phyloP scores from a whole-genome alignment of 2,797 vertebrate species.

The Neosilurus mollespiculum region DNA sequence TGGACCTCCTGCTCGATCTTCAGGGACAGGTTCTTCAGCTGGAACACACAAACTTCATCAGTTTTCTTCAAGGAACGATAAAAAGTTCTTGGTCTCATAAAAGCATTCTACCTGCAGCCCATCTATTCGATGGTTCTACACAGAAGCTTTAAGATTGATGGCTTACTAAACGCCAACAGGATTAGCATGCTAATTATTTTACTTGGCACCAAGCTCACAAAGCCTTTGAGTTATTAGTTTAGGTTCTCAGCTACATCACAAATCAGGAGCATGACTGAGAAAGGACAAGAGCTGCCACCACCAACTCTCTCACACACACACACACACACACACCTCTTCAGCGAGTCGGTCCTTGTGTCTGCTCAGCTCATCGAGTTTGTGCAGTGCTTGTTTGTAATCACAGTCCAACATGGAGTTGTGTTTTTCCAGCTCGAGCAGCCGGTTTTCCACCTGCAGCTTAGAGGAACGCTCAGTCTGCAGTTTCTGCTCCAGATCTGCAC shows the following conservation, averaged over 20 bases:
- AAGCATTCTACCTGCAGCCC: too few species aligned
- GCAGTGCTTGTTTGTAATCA: conserved; percentile 93
- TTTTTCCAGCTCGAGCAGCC: conserved; percentile 91
- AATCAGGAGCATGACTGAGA: too few species aligned
- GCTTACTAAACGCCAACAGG: too few species aligned
- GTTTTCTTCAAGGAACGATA: neutral
- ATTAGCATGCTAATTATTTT: too few species aligned
- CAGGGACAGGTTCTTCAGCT: conserved; percentile 92
- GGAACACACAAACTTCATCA: conserved; percentile 32
- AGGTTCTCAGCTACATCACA: too few species aligned
- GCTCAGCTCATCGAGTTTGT: conserved; percentile 91
- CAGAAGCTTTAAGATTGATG: too few species aligned
- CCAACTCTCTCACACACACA: too few species aligned
- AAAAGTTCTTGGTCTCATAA: neutral
- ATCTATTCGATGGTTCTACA: too few species aligned
- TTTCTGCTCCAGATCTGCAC: conserved; percentile 92
- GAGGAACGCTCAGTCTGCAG: conserved; percentile 86
- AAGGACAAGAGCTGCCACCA: too few species aligned
- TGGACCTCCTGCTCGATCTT: conserved; percentile 98
- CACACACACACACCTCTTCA: conserved; percentile 88
- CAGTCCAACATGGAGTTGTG: conserved; percentile 94
- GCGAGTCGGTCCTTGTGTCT: conserved; percentile 87
- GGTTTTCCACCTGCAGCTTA: conserved; percentile 92
- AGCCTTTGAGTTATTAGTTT: too few species aligned
- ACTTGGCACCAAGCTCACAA: too few species aligned